A percentile compares a stretch with the other conserved stretches of the same genome.
phyloP scores from a whole-genome alignment of 2,888 invertebrate genomes.

The Dorcus hopei region DNA sequence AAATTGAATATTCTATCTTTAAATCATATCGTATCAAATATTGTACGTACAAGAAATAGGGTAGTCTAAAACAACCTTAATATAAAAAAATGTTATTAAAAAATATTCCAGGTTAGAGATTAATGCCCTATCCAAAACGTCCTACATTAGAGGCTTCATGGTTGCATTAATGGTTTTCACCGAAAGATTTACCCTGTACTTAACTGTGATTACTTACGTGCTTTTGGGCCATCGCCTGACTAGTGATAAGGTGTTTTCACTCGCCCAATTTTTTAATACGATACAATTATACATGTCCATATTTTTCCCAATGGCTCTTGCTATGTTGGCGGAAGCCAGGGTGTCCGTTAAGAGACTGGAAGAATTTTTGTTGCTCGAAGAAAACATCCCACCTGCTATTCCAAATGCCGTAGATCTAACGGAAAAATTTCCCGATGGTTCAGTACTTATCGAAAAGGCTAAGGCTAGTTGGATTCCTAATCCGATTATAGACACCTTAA shows the following conservation, averaged over 20 bases:
- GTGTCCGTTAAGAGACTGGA: conserved; percentile 63
- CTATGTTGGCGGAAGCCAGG: conserved; percentile 60
- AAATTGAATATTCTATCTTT: too few species aligned
- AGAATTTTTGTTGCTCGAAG: conserved; percentile 49
- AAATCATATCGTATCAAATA: too few species aligned
- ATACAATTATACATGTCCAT: conserved; percentile 66
- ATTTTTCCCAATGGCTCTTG: conserved; percentile 60
- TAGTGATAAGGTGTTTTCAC: conserved; percentile 69
- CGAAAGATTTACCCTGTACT: conserved; percentile 78
- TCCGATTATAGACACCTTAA: conserved; percentile 49
- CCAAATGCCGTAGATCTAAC: conserved; percentile 28
- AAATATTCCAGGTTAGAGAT: conserved; percentile 62
- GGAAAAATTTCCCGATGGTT: conserved; percentile 29
- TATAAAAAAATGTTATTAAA: neutral
- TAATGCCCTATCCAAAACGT: conserved; percentile 61
- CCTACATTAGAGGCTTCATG: conserved; percentile 65
- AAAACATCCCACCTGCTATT: conserved; percentile 38
- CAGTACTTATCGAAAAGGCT: conserved; percentile 24
- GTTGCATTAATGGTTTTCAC: conserved; percentile 72
- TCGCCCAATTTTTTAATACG: conserved; percentile 75
- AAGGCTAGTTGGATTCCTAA: conserved; percentile 40
- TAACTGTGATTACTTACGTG: conserved; percentile 75
- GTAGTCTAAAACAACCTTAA: too few species aligned
- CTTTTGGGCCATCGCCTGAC: conserved; percentile 58
- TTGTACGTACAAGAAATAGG: too few species aligned